phyloP scores from a whole-genome alignment of 2,888 invertebrate species.

The Yponomeuta cagnagella region DNA sequence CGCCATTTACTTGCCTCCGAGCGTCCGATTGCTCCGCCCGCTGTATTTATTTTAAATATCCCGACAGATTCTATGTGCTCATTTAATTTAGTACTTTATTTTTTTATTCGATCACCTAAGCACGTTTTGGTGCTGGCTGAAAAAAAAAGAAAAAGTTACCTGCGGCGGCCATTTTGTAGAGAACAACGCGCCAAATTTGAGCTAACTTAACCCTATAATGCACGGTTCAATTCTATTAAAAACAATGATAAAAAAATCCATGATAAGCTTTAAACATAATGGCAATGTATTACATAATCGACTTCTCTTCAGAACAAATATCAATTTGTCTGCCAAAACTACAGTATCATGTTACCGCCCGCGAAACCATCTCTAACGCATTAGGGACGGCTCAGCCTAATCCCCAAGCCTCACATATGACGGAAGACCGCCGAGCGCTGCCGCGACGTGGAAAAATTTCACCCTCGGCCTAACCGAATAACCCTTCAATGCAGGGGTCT shows the following conservation, averaged over 20 bases:
- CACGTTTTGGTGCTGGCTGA: no score
- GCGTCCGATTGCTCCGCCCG: slow-evolving; percentile 8
- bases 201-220: no score
- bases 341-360: not conserved
- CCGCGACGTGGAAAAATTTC: slow-evolving; percentile 26
- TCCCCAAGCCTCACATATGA: slow-evolving; percentile 21
- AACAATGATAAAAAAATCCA: not conserved
- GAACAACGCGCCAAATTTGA: no score
- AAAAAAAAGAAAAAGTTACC: no score
- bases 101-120: no score
- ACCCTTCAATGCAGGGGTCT: slow-evolving; percentile 18
- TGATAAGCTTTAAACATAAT: not conserved
- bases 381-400: slow-evolving; percentile 6
- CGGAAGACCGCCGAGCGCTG: slow-evolving; percentile 20
- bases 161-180: no score
- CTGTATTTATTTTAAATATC: slow-evolving; percentile 8
- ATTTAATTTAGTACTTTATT: no score
- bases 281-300: not conserved
- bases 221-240: no score
- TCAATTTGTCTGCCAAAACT: not conserved
- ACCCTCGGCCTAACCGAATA: slow-evolving; percentile 27
- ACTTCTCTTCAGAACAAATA: not conserved
- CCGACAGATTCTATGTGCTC: not conserved
- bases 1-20: slow-evolving; percentile 14
- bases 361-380: not conserved